Percentiles rank a stretch among this genome's conserved stretches.
Evolutionary conservation across 2,113 vertebrate species (phyloP).

Genomic region (Paraplagusia blochii): DNA sequence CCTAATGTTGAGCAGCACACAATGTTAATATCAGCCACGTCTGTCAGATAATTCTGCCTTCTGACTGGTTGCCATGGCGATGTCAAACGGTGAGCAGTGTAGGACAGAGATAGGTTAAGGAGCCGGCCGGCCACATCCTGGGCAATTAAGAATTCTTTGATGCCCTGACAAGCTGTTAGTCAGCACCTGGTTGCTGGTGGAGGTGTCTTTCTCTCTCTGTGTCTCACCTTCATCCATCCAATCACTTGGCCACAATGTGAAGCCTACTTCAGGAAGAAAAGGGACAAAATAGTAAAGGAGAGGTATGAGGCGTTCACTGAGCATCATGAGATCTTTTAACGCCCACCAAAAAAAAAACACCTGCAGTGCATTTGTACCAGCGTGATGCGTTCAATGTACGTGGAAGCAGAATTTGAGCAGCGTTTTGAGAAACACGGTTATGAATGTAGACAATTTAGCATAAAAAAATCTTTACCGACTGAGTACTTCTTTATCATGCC

Average conservation of each 20-base stretch:
- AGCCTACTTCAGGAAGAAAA: constrained; percentile 12
- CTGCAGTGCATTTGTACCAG: background rate
- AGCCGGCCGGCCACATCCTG: constrained; percentile 48
- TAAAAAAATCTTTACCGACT: constrained; percentile 20
- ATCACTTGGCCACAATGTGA: constrained; percentile 43
- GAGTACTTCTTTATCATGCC: constrained; percentile 12
- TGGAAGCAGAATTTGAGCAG: constrained; percentile 4
- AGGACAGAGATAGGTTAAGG: constrained; percentile 38
- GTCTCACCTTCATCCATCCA: constrained; percentile 33
- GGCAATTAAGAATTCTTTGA: constrained; percentile 64
- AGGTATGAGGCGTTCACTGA: constrained; percentile 18
- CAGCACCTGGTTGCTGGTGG: constrained; percentile 49
- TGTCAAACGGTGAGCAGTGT: constrained; percentile 42
- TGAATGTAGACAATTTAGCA: constrained; percentile 19
- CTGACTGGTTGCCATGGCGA: constrained; percentile 63
- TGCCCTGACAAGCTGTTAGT: constrained; percentile 56
- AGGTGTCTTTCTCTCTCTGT: constrained; percentile 40
- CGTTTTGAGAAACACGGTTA: constrained; percentile 13
- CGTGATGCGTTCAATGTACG: constrained; percentile 14
- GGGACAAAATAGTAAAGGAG: background rate
- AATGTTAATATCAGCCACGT: constrained; percentile 39
- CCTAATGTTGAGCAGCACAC: constrained; percentile 24
- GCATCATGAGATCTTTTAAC: constrained; percentile 38
- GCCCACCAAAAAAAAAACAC: constrained; percentile 32
- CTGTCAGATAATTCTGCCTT: constrained; percentile 45